Percentiles rank a stretch among this genome's conserved stretches.
Evolutionary conservation across 1,140 invertebrate species (phyloP).

Genomic region (Manduca sexta): DNA sequence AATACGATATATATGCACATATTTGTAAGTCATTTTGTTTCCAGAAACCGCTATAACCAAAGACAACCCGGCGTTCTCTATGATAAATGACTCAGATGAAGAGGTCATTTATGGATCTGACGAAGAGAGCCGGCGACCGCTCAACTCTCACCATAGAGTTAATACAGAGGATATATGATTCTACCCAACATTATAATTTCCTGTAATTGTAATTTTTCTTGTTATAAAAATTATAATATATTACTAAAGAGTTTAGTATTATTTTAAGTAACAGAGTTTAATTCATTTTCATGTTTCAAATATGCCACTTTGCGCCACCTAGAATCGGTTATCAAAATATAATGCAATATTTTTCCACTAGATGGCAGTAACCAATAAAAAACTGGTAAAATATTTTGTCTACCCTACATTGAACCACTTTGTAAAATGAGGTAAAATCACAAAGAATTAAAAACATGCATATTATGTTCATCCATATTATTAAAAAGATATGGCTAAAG

Average conservation of each 20-base stretch:
- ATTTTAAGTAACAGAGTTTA: background rate
- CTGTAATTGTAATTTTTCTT: slow-evolving; percentile 37
- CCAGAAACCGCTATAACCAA: slow-evolving; percentile 92
- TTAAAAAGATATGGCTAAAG: too few relatives aligned
- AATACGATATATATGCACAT: too few relatives aligned
- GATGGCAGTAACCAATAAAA: too few relatives aligned
- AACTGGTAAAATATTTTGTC: too few relatives aligned
- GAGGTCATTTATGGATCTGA: slow-evolving; percentile 97
- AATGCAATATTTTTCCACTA: background rate
- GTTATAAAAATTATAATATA: slow-evolving; percentile 44
- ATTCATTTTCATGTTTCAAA: too few relatives aligned
- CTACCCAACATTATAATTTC: slow-evolving; percentile 5
- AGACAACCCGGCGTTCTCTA: slow-evolving; percentile 97
- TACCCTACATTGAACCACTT: too few relatives aligned
- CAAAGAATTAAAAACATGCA: too few relatives aligned
- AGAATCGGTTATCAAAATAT: background rate
- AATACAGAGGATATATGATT: slow-evolving; percentile 59
- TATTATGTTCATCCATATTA: too few relatives aligned
- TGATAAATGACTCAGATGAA: slow-evolving; percentile 99
- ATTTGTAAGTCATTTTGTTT: slow-evolving; percentile 46
- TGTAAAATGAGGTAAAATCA: too few relatives aligned
- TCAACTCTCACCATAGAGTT: slow-evolving; percentile 75
- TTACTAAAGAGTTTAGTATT: background rate
- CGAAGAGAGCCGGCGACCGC: slow-evolving; percentile 85
- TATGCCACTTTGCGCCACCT: too few relatives aligned